Percentiles rank a stretch among this genome's conserved stretches.
These are phyloP conservation scores for Bos javanicus DNA, from an alignment of 2,113 vertebrate genomes.

Conservation along the genomic window DNA sequence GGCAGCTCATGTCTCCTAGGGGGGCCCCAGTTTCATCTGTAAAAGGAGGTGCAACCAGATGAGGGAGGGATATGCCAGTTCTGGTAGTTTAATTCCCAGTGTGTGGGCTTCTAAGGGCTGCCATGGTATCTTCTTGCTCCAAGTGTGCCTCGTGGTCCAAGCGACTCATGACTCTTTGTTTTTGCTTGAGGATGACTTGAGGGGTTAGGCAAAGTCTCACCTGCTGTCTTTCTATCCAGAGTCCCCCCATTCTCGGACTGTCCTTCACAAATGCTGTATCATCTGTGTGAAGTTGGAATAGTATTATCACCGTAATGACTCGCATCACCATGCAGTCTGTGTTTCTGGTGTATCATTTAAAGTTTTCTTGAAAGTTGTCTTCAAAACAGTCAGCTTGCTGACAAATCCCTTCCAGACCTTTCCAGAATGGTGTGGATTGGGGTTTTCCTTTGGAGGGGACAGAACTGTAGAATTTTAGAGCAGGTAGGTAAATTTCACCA, in stretches of 20 bases:
- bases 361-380: neutral
- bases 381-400: neutral
- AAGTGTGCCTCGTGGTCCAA: accelerated
- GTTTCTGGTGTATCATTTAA: neutral
- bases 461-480: neutral
- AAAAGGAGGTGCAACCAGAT: neutral
- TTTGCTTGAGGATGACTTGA: neutral
- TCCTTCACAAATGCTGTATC: neutral
- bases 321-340: neutral
- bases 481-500: neutral
- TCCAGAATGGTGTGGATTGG: neutral
- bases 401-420: neutral
- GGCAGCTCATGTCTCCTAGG: neutral
- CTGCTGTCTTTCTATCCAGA: neutral
- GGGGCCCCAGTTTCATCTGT: neutral
- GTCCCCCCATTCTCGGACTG: too few species aligned
- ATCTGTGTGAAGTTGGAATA: neutral
- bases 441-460: neutral
- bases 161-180: neutral
- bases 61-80: neutral
- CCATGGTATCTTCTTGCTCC: neutral
- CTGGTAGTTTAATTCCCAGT: neutral
- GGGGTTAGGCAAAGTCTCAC: neutral
- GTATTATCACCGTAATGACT: neutral
- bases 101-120: neutral